phyloP scores from a whole-genome alignment of 2,888 invertebrate species.

The Drosophila ochracea region DNA sequence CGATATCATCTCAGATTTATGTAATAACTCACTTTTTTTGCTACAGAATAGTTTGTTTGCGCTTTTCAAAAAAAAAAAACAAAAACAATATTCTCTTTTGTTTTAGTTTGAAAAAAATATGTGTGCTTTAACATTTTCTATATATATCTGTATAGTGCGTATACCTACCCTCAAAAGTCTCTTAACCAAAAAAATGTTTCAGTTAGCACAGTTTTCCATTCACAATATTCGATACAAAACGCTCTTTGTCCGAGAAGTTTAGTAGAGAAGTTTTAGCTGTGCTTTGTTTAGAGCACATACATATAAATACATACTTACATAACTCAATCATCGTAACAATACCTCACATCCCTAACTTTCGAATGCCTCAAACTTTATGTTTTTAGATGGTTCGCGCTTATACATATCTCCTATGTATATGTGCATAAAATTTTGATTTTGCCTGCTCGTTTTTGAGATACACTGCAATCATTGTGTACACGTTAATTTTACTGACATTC shows the following conservation, averaged over 20 bases:
- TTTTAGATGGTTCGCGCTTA: slow-evolving; percentile 25
- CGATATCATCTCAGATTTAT: slow-evolving; percentile 22
- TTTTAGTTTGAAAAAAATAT: slow-evolving; percentile 9
- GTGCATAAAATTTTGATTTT: slow-evolving; percentile 51
- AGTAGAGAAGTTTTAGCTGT: background rate
- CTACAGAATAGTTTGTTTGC: slow-evolving; percentile 43
- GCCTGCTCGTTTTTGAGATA: slow-evolving; percentile 52
- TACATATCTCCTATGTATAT: background rate
- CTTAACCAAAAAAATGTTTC: background rate
- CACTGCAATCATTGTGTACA: slow-evolving; percentile 10
- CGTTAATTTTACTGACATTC: background rate
- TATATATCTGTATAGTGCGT: slow-evolving; percentile 19
- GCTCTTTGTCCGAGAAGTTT: slow-evolving; percentile 18
- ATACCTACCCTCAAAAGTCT: background rate
- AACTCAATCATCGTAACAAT: slow-evolving; percentile 10
- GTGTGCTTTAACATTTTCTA: slow-evolving; percentile 31
- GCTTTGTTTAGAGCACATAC: slow-evolving; percentile 5
- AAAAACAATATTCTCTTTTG: slow-evolving; percentile 15
- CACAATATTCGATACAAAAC: background rate
- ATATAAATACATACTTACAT: slow-evolving; percentile 5
- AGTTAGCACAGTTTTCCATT: slow-evolving; percentile 4
- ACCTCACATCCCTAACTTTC: slow-evolving; percentile 3
- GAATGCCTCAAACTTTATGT: slow-evolving; percentile 35
- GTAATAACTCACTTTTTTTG: slow-evolving; percentile 17
- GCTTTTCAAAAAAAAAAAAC: slow-evolving; percentile 13